These are phyloP conservation scores for Elanus axillaris DNA, from an alignment of 2,113 vertebrate genomes.

Conservation along the genomic window DNA sequence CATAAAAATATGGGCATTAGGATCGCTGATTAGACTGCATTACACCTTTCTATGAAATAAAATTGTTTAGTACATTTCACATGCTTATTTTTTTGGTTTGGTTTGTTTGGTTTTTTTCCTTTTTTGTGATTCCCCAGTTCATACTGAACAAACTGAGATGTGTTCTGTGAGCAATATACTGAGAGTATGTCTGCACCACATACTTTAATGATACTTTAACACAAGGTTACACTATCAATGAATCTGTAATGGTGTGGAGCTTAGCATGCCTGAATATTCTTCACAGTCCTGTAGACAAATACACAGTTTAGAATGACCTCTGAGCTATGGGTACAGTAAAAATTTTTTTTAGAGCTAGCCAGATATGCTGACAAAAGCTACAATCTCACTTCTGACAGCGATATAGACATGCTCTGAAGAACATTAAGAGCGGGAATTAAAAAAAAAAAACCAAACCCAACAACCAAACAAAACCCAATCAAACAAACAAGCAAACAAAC, in stretches of 20 bases:
- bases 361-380: background rate
- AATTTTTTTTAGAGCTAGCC: background rate
- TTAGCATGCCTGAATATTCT: background rate
- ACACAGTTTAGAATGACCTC: background rate
- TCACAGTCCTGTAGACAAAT: background rate
- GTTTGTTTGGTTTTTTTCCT: background rate
- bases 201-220: background rate
- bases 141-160: background rate
- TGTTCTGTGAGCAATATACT: background rate
- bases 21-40: constrained; percentile 2
- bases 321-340: background rate
- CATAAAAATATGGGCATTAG: background rate
- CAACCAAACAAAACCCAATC: no score
- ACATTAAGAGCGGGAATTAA: background rate
- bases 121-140: background rate
- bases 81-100: background rate
- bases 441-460: background rate
- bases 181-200: background rate
- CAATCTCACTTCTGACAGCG: background rate
- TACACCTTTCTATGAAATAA: background rate
- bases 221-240: background rate
- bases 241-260: background rate
- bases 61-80: background rate
- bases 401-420: background rate
- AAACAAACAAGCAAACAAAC: background rate